Evolutionary conservation across 2,797 vertebrate species (phyloP), one percentile per base, ranked within the genome.

Genomic region (Ambastaia sidthimunki): DNA sequence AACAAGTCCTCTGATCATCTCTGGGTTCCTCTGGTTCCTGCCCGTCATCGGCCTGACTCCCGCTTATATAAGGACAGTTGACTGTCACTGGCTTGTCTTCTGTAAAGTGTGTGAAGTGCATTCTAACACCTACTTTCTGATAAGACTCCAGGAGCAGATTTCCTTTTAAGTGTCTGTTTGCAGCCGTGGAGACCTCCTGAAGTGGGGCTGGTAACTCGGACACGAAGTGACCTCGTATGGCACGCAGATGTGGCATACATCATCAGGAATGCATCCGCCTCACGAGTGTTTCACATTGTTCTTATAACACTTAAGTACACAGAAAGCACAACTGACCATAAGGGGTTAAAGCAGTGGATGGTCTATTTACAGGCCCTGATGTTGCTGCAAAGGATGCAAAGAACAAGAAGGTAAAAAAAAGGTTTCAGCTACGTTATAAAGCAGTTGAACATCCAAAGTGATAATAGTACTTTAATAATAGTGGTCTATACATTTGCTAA

Each of bases 91-190:
- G 85, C 84, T 88, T 89, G 89, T 94, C 92, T 90, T 93, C 91
- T 86, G 89, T 86, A 82, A 67, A 93, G 91, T 84, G 86, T 87
- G 89, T 93, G 83, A 90, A 93, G 93, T 89, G 88, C 95, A 96
- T 95, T 96, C 95, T 93, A 90, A 92, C 92, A 95, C 93, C 89
- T 91, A 85, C 5, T 19, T 37, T 72, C 83, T 80, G 87, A 95
- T 94, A 90, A 93, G 89, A 76, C 86, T 85, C 83, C 88, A 47
- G 85, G 89, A 11, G 92, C 92, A 91, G 88, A 94, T 95, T 95
- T 94, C 93, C 91, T 90, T 90, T 92, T 90, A 95, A 95, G 95
- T 91, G 92, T 90, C 86, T 87, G 91, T 91, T 89, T 88, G 89
- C 88, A 86, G 90, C 83, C 79, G 81, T 71, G 78, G 67, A 50